Conservation (phyloP, 2,797 vertebrate species). For the Pangasius mekongensis region DNA sequence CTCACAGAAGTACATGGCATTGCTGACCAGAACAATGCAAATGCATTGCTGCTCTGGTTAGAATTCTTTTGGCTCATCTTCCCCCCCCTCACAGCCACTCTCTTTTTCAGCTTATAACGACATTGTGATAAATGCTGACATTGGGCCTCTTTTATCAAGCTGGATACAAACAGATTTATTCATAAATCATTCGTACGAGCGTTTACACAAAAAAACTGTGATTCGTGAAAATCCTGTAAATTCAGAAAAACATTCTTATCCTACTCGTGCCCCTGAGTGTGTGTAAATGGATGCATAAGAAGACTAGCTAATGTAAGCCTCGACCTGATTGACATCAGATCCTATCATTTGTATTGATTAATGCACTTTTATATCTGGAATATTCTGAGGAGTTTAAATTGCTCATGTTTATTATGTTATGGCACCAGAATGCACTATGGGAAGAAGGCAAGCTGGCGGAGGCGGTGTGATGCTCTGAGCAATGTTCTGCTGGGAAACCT, state of each 20-base stretch:
- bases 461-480: too few relatives aligned
- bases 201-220: background rate
- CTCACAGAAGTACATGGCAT: background rate
- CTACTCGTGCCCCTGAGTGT: background rate
- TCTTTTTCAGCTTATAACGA: background rate
- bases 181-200: background rate
- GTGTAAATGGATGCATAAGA: background rate
- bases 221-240: background rate
- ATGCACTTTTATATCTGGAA: too few relatives aligned
- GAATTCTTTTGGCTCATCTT: too few relatives aligned
- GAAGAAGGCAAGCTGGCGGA: too few relatives aligned
- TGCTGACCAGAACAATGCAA: background rate
- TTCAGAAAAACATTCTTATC: background rate
- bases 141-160: background rate
- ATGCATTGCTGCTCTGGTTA: too few relatives aligned
- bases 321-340: too few relatives aligned
- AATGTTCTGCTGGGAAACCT: too few relatives aligned
- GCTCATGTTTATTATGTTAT: too few relatives aligned
- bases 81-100: background rate
- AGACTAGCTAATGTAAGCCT: background rate
- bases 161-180: background rate
- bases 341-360: background rate
- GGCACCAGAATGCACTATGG: too few relatives aligned
- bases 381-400: too few relatives aligned
- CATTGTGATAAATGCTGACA: background rate